Base-by-base conservation (phyloP, 2,797 vertebrate genomes). In the Odontamblyopus rebecca region DNA sequence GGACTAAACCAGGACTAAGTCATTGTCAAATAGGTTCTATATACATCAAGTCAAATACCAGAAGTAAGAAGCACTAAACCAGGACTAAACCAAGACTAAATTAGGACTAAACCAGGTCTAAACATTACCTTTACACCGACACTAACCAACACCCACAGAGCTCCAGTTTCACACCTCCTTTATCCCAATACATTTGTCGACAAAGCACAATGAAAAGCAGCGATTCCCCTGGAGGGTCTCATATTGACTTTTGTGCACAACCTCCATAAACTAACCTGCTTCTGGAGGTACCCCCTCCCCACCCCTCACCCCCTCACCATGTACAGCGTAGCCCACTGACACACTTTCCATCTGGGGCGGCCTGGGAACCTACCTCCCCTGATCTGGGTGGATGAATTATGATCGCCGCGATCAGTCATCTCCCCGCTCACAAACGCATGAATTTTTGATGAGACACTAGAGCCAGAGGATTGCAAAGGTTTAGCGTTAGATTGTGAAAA, bases 311-410 rank as follows among this genome's bases (percentile, higher is more conserved):
- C 8, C 80, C n/a, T 72, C 41, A 3, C 41, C 41, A 13, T 74
- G 69, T 54, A 69, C 82, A 82, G 83, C 19, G 77, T 87, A 90
- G 86, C 91, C 90, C 74, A 91, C 89, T 91, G 91, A 92, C 92
- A 93, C 88, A 92, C 87, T 90, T 93, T 86, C 72, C 77, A 78
- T 84, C 78, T 68, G 74, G 84, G 83, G 75, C 27, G 0, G 80
- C 77, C 83, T 71, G 64, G 63, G 53, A 71, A 81, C 76, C 70
- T 79, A 62, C 68, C 44, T 56, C 32, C 38, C n/a, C 6, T 13
- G 27, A 16, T 18, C 29, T 32, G 32, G 61, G 61, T 71, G 23
- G 80, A 82, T 81, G 7, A 72, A 71, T 78, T 76, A 71, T 73
- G 50, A 63, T 60, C 48, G 19, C 6, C 57, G 26, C 71, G 23